Percentiles rank a stretch among this genome's conserved stretches.
Evolutionary conservation across 2,113 vertebrate genomes (phyloP).

Genomic region (Butorides virescens): DNA sequence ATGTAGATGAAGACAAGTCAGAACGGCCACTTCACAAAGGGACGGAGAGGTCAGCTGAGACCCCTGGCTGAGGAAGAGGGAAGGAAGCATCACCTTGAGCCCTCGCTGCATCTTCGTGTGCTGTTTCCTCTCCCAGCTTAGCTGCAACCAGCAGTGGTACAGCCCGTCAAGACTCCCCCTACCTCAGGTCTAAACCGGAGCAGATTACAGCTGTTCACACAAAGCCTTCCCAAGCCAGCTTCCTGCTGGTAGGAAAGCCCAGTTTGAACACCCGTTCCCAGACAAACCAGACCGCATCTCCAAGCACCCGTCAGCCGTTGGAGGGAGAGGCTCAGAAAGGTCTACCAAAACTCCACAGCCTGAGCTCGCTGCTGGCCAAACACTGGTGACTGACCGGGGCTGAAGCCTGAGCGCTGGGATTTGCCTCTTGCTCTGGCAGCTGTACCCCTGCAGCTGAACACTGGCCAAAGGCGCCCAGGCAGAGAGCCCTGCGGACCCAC

Average conservation of each 20-base stretch:
- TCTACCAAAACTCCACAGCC: neutral
- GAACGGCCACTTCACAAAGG: neutral
- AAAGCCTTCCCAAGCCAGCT: neutral
- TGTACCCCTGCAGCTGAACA: neutral
- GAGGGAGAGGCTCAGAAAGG: neutral
- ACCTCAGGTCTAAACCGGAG: neutral
- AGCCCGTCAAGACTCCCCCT: neutral
- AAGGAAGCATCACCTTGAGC: neutral
- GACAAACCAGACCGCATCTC: neutral
- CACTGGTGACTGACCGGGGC: neutral
- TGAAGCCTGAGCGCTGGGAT: neutral
- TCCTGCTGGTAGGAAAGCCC: neutral
- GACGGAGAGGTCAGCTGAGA: neutral
- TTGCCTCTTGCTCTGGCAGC: neutral
- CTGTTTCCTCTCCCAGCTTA: neutral
- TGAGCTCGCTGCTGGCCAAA: neutral
- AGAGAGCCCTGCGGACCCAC: neutral
- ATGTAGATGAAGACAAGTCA: neutral
- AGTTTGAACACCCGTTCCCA: neutral
- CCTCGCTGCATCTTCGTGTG: neutral
- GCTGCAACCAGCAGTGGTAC: neutral
- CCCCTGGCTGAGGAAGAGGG: neutral
- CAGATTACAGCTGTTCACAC: neutral
- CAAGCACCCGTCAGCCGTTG: accelerated
- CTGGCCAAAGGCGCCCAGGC: neutral